Conservation (phyloP, 2,113 vertebrate species). For the Bostrychus sinensis region DNA sequence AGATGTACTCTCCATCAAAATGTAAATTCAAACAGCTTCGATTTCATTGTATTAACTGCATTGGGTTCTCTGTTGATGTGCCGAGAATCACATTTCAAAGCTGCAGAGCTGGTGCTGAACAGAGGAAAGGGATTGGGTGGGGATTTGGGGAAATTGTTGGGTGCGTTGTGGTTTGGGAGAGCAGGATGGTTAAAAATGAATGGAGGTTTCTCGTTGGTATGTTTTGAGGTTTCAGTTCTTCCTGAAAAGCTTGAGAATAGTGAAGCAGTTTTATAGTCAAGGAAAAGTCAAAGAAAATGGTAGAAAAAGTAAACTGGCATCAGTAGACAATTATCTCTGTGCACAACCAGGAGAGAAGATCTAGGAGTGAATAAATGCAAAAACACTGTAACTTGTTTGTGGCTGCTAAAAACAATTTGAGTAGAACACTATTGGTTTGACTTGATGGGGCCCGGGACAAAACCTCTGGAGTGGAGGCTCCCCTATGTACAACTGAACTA, state of each 20-base stretch:
- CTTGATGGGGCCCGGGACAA: too few relatives aligned
- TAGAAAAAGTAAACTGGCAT: background rate
- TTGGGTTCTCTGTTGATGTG: slow-evolving; percentile 4
- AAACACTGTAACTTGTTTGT: too few relatives aligned
- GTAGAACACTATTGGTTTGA: too few relatives aligned
- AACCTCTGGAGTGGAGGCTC: too few relatives aligned
- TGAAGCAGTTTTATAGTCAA: background rate
- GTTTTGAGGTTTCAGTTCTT: background rate
- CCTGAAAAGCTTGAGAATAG: background rate
- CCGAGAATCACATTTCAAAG: slow-evolving; percentile 4
- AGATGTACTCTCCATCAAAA: slow-evolving; percentile 49
- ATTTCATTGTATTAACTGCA: slow-evolving; percentile 4
- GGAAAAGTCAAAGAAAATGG: background rate
- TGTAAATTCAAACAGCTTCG: slow-evolving; percentile 43
- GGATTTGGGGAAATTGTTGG: slow-evolving; percentile 38
- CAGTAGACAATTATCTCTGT: too few relatives aligned
- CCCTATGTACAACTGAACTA: too few relatives aligned
- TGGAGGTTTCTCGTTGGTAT: slow-evolving; percentile 33
- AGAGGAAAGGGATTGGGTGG: slow-evolving; percentile 20
- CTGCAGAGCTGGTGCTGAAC: background rate
- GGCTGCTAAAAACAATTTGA: too few relatives aligned
- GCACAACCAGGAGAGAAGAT: too few relatives aligned
- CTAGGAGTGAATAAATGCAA: too few relatives aligned
- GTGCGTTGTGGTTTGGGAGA: slow-evolving; percentile 44
- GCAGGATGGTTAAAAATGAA: slow-evolving; percentile 41